These are phyloP conservation scores for Hydrochoerus hydrochaeris DNA, from an alignment of 2,113 vertebrate species.

Conservation along the genomic window DNA sequence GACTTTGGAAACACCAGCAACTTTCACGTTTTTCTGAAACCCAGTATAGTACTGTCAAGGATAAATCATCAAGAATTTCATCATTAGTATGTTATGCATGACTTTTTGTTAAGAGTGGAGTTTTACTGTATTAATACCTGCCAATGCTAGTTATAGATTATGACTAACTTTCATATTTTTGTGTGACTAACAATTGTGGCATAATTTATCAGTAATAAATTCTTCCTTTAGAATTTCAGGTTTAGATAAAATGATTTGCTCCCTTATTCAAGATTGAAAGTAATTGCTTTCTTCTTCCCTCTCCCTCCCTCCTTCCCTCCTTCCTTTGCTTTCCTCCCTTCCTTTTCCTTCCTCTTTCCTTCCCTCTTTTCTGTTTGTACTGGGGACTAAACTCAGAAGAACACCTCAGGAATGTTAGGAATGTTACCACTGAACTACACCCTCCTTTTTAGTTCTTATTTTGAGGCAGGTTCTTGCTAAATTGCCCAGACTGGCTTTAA, in stretches of 20 bases:
- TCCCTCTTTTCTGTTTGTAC: neutral
- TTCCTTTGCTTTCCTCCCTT: no score
- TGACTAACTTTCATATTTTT: slow-evolving; percentile 24
- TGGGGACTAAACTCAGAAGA: neutral
- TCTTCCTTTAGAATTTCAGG: slow-evolving; percentile 30
- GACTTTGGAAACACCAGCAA: slow-evolving; percentile 49
- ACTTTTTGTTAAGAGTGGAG: slow-evolving; percentile 52
- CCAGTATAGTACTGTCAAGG: slow-evolving; percentile 76
- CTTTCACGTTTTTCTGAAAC: slow-evolving; percentile 63
- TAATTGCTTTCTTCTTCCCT: neutral
- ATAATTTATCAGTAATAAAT: slow-evolving; percentile 21
- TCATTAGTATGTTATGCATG: slow-evolving; percentile 78
- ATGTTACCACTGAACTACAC: neutral
- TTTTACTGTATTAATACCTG: slow-evolving; percentile 39
- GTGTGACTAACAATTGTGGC: neutral
- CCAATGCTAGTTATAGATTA: slow-evolving; percentile 48
- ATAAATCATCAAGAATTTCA: slow-evolving; percentile 74
- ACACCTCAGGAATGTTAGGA: neutral
- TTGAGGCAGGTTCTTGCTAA: neutral
- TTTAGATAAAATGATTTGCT: slow-evolving; percentile 7
- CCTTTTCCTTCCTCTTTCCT: neutral
- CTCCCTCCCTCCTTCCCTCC: neutral
- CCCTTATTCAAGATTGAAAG: neutral
- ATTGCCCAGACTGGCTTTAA: neutral
- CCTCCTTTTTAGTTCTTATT: neutral